Percentiles rank a stretch among this genome's conserved stretches.
phyloP scores from a whole-genome alignment of 30 jellyfish, hydroid and myxozoan genomes.

The Hydractinia echinata region DNA sequence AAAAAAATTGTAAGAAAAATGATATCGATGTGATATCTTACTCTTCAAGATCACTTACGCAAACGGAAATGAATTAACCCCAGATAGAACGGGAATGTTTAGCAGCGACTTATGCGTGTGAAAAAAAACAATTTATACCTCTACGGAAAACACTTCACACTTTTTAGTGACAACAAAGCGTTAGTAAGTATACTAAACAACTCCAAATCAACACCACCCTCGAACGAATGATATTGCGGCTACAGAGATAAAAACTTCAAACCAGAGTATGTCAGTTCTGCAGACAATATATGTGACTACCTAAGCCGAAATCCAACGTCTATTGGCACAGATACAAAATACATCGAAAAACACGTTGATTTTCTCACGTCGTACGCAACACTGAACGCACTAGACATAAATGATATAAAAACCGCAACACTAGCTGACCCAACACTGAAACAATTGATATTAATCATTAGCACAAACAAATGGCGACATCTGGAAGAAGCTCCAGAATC shows the following conservation, averaged over 20 bases:
- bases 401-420: background rate
- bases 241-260: background rate
- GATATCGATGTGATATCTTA: background rate
- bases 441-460: background rate
- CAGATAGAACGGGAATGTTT: constrained; percentile 27
- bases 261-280: background rate
- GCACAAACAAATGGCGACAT: background rate
- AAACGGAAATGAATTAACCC: constrained; percentile 16
- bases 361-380: too few relatives aligned
- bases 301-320: too few relatives aligned
- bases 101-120: constrained; percentile 13
- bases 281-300: too few relatives aligned
- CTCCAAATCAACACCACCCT: constrained; percentile 28
- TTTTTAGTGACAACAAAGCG: constrained; percentile 19
- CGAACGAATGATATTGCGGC: constrained; percentile 23
- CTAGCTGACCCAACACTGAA: background rate
- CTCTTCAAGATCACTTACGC: constrained; percentile 22
- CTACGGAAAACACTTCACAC: constrained; percentile 5
- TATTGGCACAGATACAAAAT: too few relatives aligned
- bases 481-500: background rate
- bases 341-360: too few relatives aligned
- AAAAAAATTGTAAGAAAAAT: too few relatives aligned
- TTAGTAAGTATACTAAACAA: background rate
- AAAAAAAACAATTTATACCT: constrained; percentile 1
- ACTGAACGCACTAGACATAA: background rate